phyloP scores from a whole-genome alignment of 2,888 invertebrate species.

The Eupithecia exiguata region DNA sequence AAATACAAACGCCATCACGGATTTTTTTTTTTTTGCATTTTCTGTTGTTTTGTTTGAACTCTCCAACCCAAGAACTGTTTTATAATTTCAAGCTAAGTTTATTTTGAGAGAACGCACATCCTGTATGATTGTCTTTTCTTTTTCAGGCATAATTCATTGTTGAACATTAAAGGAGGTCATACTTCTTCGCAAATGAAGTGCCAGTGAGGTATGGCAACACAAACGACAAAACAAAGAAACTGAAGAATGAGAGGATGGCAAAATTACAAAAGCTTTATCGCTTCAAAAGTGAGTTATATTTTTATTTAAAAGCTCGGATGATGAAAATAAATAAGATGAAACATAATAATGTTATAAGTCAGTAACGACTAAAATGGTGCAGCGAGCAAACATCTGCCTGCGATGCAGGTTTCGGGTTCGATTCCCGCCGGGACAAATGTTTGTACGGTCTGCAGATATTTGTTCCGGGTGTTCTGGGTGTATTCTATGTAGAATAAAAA shows the following conservation, averaged over 20 bases:
- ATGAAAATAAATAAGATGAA: neutral
- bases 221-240: conserved; percentile 51
- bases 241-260: conserved; percentile 36
- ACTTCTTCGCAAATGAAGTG: conserved; percentile 40
- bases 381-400: neutral
- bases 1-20: too few relatives aligned
- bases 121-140: neutral
- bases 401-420: neutral
- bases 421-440: neutral
- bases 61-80: too few relatives aligned
- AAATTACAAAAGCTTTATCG: conserved; percentile 27
- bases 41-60: too few relatives aligned
- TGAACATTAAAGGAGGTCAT: conserved; percentile 16
- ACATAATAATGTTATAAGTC: neutral
- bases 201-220: conserved; percentile 39
- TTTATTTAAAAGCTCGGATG: neutral
- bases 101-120: neutral
- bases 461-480: too few relatives aligned
- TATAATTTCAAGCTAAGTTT: neutral
- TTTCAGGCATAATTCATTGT: conserved; percentile 10
- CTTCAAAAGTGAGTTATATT: neutral
- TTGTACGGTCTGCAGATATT: neutral
- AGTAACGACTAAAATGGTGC: neutral
- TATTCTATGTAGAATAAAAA: too few relatives aligned
- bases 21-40: too few relatives aligned